Percentiles rank a stretch among this genome's conserved stretches.
Evolutionary conservation across 2,113 vertebrate genomes (phyloP).

Genomic region (Callorhinus ursinus): DNA sequence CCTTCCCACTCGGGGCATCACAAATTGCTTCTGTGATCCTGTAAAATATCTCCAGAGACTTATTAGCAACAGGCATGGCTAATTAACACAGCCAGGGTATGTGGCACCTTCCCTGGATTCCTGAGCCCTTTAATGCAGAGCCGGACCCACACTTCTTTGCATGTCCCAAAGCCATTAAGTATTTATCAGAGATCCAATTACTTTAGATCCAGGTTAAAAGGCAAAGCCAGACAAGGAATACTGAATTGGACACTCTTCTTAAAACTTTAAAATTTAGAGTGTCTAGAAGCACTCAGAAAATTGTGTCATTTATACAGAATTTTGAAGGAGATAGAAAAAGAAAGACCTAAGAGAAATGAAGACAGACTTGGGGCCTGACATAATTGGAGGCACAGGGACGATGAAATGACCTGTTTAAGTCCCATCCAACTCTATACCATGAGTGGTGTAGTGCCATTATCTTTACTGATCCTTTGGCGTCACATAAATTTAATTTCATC

Average conservation of each 20-base stretch:
- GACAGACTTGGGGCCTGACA: not conserved
- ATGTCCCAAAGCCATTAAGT: not conserved
- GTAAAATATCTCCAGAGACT: slow-evolving; percentile 24
- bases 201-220: slow-evolving; percentile 27
- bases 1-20: not conserved
- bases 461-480: not conserved
- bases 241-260: not conserved
- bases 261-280: slow-evolving; percentile 8
- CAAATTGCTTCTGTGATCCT: not conserved
- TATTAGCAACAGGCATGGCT: slow-evolving; percentile 20
- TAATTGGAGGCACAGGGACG: not conserved
- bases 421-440: not conserved
- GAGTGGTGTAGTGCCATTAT: not conserved
- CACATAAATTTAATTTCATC: not conserved
- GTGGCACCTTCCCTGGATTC: not conserved
- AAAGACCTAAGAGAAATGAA: not conserved
- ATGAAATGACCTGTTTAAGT: not conserved
- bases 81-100: slow-evolving; percentile 19
- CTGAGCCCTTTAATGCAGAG: not conserved
- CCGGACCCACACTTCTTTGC: not conserved
- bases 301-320: not conserved
- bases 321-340: not conserved
- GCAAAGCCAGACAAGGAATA: not conserved
- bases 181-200: slow-evolving; percentile 47
- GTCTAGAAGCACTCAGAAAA: not conserved